Base-by-base conservation (phyloP, 2,113 vertebrate genomes). In the Rafetus swinhoei region DNA sequence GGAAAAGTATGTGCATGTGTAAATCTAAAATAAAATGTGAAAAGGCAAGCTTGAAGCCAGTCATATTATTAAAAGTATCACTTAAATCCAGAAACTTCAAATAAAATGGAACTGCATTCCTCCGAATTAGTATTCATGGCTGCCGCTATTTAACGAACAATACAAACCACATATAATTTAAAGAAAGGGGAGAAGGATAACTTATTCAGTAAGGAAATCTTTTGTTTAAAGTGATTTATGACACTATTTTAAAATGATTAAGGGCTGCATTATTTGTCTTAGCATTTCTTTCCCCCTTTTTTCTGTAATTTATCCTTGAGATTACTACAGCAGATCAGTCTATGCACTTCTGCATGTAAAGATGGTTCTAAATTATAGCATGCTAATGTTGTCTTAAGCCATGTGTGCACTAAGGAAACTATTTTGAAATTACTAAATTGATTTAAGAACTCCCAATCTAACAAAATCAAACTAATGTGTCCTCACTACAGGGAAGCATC, bases 21-120 rank as follows among this genome's bases (percentile, higher is more conserved):
- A 90, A 95, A 87, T 65, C 57, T 91, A 83, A 94, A 93, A 79
- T 72, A 87, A 95, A 25, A 89, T 95, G 81, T 90, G 83, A 90
- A 92, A 95, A 94, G 79, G 9, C 90, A 91, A 0, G 55, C 35
- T 62, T 91, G 39, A 0, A 1, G 81, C 27, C 39, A 76, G 72
- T 7, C 35, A 72, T 79, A 69, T 57, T 19, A 24, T 79, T 2
- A 53, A 24, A 85, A 86, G n/a, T 22, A 27, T 11, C 22, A 35
- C 50, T 95, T 88, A 6, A 0, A 15, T 18, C 1, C 2, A 55
- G 86, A 79, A 7, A 29, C 14, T 87, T 45, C 25, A 24, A 81
- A 2, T 87, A 39, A 55, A 80, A 29, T 1, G 1, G 81, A 74
- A 74, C 84, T 69, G 0, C 56, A 15, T 79, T 93, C 10, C 54